These are phyloP conservation scores for Acanthosepion lycidas DNA, from an alignment of 2,888 invertebrate species.

Conservation along the genomic window DNA sequence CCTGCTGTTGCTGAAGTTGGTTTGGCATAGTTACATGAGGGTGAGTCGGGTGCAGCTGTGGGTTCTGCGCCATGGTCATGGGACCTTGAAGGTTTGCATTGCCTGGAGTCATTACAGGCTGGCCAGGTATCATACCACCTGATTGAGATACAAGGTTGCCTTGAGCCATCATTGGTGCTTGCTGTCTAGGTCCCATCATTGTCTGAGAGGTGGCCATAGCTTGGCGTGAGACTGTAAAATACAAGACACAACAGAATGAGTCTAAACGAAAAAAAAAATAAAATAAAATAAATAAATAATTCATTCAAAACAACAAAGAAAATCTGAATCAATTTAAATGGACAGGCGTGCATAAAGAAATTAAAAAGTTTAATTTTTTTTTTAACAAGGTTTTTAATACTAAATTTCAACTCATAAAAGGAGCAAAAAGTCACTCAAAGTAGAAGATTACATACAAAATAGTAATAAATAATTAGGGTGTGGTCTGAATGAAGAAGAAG, in stretches of 20 bases:
- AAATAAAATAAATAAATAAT: neutral
- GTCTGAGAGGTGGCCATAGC: neutral
- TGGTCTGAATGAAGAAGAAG: too few relatives aligned
- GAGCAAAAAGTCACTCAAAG: too few relatives aligned
- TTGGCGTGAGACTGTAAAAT: neutral
- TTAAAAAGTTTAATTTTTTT: too few relatives aligned
- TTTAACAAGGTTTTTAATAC: too few relatives aligned
- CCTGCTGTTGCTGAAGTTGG: conserved; percentile 46
- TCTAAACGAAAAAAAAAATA: neutral
- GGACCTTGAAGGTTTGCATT: neutral
- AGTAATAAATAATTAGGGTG: too few relatives aligned
- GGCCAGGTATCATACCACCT: conserved; percentile 22
- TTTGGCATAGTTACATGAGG: conserved; percentile 38
- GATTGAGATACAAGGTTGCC: neutral
- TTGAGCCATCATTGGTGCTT: conserved; percentile 38
- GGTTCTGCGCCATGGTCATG: conserved; percentile 1
- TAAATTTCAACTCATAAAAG: too few relatives aligned
- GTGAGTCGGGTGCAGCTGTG: conserved; percentile 24
- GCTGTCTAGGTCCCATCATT: neutral
- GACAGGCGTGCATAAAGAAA: too few relatives aligned
- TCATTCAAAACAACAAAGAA: too few relatives aligned
- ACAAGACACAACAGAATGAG: neutral
- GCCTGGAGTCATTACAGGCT: neutral
- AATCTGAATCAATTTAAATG: too few relatives aligned
- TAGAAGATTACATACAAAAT: too few relatives aligned